A percentile compares a stretch with the other conserved stretches of the same genome.
phyloP scores from a whole-genome alignment of 2,113 vertebrate genomes.

The Callocephalon fimbriatum region DNA sequence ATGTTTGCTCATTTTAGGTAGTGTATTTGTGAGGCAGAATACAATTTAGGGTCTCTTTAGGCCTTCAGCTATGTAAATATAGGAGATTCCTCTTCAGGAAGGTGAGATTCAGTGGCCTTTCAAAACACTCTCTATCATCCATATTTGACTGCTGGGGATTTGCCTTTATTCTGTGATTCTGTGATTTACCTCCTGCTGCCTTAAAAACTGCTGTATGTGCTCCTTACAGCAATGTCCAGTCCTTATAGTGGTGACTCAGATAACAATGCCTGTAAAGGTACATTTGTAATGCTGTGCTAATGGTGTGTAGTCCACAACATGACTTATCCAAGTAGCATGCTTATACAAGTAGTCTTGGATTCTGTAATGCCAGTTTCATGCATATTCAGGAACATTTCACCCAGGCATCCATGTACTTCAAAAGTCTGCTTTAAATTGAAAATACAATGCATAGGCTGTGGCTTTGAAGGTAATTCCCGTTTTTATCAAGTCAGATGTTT shows the following conservation, averaged over 20 bases:
- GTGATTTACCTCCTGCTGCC: background rate
- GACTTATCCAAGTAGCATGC: background rate
- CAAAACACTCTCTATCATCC: fast-evolving
- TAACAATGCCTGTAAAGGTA: background rate
- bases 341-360: background rate
- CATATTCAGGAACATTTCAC: background rate
- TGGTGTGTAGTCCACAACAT: background rate
- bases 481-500: slow-evolving; percentile 51
- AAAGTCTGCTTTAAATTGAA: background rate
- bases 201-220: background rate
- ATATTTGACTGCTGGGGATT: background rate
- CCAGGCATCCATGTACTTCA: background rate
- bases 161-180: background rate
- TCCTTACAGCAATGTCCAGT: background rate
- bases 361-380: background rate
- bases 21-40: background rate
- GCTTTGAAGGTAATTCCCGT: background rate
- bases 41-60: background rate
- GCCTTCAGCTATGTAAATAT: background rate
- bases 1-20: background rate
- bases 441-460: background rate
- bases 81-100: background rate
- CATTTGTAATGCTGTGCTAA: background rate
- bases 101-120: background rate
- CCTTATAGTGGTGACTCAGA: background rate